Conservation (phyloP, 2,888 invertebrate genomes). For the Schizotus pectinicornis region DNA sequence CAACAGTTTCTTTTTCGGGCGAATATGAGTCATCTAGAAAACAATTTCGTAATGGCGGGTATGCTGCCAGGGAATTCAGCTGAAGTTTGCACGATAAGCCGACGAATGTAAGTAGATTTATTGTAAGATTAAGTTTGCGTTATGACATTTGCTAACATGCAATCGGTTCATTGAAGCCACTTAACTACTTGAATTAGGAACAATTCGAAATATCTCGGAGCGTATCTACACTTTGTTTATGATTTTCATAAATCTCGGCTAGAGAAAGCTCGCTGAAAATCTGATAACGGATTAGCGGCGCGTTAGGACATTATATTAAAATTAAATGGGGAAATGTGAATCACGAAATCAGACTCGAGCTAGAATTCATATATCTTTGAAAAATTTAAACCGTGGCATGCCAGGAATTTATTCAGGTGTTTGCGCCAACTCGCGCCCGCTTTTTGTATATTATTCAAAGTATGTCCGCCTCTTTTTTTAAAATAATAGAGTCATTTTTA, state of each 20-base stretch:
- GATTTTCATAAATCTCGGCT: neutral
- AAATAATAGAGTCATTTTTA: constrained; percentile 30
- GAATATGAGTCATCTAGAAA: constrained; percentile 3
- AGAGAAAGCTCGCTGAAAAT: neutral
- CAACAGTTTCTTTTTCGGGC: too few relatives aligned
- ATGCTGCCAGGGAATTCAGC: constrained; percentile 3
- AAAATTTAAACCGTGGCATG: constrained; percentile 22
- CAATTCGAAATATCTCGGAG: constrained; percentile 24
- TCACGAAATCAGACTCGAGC: neutral
- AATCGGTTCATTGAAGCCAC: constrained; percentile 34
- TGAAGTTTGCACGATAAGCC: constrained; percentile 25
- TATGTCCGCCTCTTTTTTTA: constrained; percentile 16
- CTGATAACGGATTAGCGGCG: too few relatives aligned
- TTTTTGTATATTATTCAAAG: constrained; percentile 27
- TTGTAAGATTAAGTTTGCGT: constrained; percentile 26
- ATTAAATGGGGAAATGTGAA: constrained; percentile 11
- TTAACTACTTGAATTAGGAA: constrained; percentile 30
- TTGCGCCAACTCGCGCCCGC: constrained; percentile 19
- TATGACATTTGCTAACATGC: constrained; percentile 35
- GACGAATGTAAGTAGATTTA: constrained; percentile 25
- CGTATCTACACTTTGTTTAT: constrained; percentile 24
- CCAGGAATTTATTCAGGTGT: constrained; percentile 27
- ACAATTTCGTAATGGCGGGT: constrained; percentile 17
- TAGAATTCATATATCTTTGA: constrained; percentile 10
- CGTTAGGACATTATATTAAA: constrained; percentile 1